Conservation (phyloP, 2,113 vertebrate genomes). For the Mandrillus leucophaeus region DNA sequence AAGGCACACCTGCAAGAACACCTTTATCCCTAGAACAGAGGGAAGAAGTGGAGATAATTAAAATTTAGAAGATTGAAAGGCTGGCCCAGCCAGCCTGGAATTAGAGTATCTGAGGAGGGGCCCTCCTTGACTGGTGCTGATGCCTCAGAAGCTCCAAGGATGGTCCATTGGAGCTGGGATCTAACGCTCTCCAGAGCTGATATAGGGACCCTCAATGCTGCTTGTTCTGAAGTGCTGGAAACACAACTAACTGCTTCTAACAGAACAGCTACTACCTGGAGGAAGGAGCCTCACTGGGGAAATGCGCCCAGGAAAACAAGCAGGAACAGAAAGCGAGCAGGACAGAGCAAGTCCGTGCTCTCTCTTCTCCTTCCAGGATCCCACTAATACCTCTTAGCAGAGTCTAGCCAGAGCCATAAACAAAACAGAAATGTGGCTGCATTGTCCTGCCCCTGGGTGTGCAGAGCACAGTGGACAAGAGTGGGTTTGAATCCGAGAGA, state of each 20-base stretch:
- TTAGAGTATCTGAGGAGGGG: not conserved
- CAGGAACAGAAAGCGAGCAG: too few species aligned
- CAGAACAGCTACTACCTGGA: not conserved
- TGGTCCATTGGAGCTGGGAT: accelerated
- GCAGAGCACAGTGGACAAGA: not conserved
- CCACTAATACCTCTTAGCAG: not conserved
- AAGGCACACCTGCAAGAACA: not conserved
- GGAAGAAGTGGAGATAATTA: not conserved
- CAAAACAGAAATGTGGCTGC: not conserved
- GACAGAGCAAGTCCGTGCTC: not conserved
- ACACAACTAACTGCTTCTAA: too few species aligned
- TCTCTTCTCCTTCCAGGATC: not conserved
- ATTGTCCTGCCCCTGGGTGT: accelerated
- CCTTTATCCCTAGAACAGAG: not conserved
- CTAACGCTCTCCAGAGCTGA: not conserved
- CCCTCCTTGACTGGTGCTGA: too few species aligned
- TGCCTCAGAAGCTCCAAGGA: not conserved
- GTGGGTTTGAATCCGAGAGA: too few species aligned
- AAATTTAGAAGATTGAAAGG: not conserved
- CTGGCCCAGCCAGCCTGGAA: not conserved
- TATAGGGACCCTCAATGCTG: accelerated
- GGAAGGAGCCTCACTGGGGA: not conserved
- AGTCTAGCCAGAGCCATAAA: not conserved
- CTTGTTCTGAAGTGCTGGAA: too few species aligned
- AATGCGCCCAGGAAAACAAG: not conserved